A percentile compares a stretch with the other conserved stretches of the same genome.
phyloP scores from a whole-genome alignment of 2,797 vertebrate genomes.

The Nyctibius grandis region DNA sequence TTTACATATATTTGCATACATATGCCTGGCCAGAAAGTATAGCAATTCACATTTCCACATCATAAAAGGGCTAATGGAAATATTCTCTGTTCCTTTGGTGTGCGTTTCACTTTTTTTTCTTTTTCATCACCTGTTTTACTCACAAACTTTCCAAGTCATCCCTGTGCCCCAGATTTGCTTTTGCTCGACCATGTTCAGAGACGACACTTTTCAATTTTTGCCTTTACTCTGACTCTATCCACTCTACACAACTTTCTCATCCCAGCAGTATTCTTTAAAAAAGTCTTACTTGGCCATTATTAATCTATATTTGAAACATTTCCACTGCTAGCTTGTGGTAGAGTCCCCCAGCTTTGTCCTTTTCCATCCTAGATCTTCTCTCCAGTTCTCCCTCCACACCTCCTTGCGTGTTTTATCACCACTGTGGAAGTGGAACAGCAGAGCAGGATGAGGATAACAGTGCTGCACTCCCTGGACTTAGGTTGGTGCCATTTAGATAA shows the following conservation, averaged over 20 bases:
- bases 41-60: slow-evolving; percentile 51
- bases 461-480: background rate
- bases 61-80: slow-evolving; percentile 32
- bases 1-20: slow-evolving; percentile 66
- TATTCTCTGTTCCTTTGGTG: background rate
- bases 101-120: background rate
- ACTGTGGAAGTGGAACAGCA: background rate
- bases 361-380: background rate
- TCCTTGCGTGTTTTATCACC: background rate
- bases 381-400: background rate
- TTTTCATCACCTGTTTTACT: background rate
- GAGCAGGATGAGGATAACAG: background rate
- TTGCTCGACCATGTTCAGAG: background rate
- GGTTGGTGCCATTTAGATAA: background rate
- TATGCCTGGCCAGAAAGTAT: slow-evolving; percentile 28
- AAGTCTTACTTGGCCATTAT: background rate
- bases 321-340: background rate
- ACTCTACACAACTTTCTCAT: background rate
- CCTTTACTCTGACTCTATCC: background rate
- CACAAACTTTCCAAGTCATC: background rate
- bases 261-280: background rate
- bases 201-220: background rate
- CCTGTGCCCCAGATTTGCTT: background rate
- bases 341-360: background rate
- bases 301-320: background rate